Evolutionary conservation across 2,797 vertebrate species (phyloP).

Genomic region (Hypotaenidia philippensis): DNA sequence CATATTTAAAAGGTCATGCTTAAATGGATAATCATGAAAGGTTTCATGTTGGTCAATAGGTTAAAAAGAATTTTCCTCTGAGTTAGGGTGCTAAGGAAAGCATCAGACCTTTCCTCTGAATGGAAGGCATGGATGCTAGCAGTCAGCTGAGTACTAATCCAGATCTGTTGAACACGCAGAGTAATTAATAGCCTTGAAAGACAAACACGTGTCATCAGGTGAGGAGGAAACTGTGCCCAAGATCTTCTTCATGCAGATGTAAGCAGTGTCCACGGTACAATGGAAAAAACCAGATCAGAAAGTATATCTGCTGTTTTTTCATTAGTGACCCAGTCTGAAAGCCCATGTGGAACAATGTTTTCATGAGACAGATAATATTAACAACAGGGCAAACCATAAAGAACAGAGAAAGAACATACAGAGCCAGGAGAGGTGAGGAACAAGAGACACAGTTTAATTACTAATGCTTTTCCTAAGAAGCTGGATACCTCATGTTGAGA

Average conservation of each 20-base stretch:
- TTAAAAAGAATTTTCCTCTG: not conserved
- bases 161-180: not conserved
- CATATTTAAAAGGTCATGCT: not conserved
- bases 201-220: fast-evolving
- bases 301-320: not conserved
- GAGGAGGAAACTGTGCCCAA: not conserved
- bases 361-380: not conserved
- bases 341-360: not conserved
- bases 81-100: not conserved
- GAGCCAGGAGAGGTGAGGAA: not conserved
- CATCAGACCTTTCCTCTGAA: not conserved
- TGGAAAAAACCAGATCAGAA: not conserved
- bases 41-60: not conserved
- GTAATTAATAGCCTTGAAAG: not conserved
- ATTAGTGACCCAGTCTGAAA: not conserved
- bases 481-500: not conserved
- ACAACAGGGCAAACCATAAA: not conserved
- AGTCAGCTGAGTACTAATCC: not conserved
- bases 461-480: not conserved
- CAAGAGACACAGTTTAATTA: not conserved
- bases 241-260: not conserved
- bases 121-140: not conserved
- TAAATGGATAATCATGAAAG: not conserved
- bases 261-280: not conserved
- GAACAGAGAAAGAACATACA: not conserved